Percentiles rank a stretch among this genome's conserved stretches.
Conservation (phyloP, 2,113 vertebrate species). For the Oreochromis aureus region DNA sequence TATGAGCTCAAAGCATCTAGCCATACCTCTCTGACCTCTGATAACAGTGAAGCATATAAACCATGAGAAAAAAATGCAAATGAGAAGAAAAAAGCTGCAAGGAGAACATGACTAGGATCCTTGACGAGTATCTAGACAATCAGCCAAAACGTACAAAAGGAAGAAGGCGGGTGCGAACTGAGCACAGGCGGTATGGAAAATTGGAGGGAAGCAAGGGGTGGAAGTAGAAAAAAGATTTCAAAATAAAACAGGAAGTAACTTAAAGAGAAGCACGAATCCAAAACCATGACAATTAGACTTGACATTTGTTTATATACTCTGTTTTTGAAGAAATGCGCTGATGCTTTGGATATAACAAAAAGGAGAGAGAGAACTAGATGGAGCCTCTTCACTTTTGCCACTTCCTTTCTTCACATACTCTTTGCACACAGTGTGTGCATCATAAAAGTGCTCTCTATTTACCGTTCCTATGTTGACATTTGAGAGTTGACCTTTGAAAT, state of each 20-base stretch:
- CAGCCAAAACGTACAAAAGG: not conserved
- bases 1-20: not conserved
- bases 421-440: slow-evolving; percentile 9
- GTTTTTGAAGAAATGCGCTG: not conserved
- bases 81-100: not conserved
- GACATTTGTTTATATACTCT: not conserved
- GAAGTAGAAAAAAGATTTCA: not conserved
- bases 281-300: not conserved
- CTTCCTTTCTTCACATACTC: slow-evolving; percentile 12
- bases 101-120: not conserved
- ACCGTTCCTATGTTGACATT: slow-evolving; percentile 69
- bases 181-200: not conserved
- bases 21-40: not conserved
- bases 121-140: not conserved
- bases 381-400: not conserved
- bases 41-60: not conserved
- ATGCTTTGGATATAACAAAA: not conserved
- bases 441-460: slow-evolving; percentile 67
- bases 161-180: not conserved
- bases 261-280: not conserved
- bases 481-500: slow-evolving; percentile 74
- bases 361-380: not conserved
- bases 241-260: not conserved
- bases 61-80: not conserved
- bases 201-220: not conserved